Evolutionary conservation across 2,113 vertebrate genomes (phyloP).

Genomic region (Thalassarche chlororhynchos): DNA sequence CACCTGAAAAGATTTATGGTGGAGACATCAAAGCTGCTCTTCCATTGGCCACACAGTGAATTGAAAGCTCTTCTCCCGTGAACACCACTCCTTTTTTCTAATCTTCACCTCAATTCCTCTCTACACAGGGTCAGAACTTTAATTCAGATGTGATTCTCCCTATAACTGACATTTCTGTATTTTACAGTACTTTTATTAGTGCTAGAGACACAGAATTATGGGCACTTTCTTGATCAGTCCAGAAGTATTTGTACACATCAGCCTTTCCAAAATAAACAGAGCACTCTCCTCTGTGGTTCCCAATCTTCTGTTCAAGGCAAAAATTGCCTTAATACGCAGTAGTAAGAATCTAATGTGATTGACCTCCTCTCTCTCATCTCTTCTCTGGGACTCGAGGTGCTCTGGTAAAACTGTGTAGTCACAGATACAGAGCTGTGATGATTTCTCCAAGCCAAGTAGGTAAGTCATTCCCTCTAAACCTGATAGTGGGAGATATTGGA

Average conservation of each 20-base stretch:
- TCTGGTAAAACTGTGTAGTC: neutral
- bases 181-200: neutral
- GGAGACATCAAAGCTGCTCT: neutral
- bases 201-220: neutral
- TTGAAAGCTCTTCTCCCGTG: neutral
- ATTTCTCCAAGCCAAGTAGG: neutral
- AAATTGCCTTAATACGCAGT: neutral
- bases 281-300: neutral
- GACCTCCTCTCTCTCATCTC: neutral
- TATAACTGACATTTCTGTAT: neutral
- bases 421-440: neutral
- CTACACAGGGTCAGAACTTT: neutral
- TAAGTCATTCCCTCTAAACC: neutral
- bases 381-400: neutral
- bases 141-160: neutral
- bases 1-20: neutral
- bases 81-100: neutral
- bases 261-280: neutral
- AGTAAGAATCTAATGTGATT: neutral
- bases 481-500: fast-evolving
- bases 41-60: neutral
- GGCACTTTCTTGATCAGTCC: neutral
- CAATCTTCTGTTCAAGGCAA: neutral
- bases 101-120: neutral
- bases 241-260: neutral